Evolutionary conservation across 1,140 invertebrate species (phyloP), one percentile per base, ranked within the genome.

Genomic region (Pentalonia nigronervosa): DNA sequence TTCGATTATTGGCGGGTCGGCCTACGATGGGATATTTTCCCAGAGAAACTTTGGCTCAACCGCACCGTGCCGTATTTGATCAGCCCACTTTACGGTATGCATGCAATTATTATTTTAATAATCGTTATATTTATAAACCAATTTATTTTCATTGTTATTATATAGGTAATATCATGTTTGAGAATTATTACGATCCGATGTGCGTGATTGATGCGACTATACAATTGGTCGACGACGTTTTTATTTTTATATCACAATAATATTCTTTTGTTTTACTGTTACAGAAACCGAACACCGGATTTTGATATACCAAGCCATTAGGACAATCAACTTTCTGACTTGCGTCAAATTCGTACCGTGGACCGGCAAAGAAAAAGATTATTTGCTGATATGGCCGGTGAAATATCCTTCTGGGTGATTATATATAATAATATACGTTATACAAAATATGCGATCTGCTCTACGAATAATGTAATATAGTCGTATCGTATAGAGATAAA

Each of bases 21-120:
- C 14, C 95, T 97, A 0, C 95, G 96, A 47, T 96, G 96, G 95
- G 96, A 97, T 50, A 95, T 96, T 4, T 97, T 97, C 95, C 97
- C 97, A 0, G 96, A 97, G 90, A 96, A 96, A 94, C 94, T 96
- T 76, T 97, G 96, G 96, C 94, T 95, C 50, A 96, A 96, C 94
- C 95, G 95, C 56, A 96, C 96, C 0, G 96, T 97, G 8, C 96
- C 96, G 3, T 97, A 96, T 94, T 95, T 96, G 7, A 97, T 97
- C 9, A 96, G 96, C 95, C 96, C 96, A 9, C 94, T 96, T 81
- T 97, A 97, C 94, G 96, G 96, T 96, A 95, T 95, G 95, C 30
- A 91, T 50, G 8, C 21, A n/a, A 76, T 76, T n/a, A n/a, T 76
- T 20, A 76, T 76, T 76, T n/a, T n/a, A n/a, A 76, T 17, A 76